Percentiles rank a stretch among this genome's conserved stretches.
These are phyloP conservation scores for Nixonia krombeini DNA, from an alignment of 1,140 invertebrate species.

Conservation along the genomic window DNA sequence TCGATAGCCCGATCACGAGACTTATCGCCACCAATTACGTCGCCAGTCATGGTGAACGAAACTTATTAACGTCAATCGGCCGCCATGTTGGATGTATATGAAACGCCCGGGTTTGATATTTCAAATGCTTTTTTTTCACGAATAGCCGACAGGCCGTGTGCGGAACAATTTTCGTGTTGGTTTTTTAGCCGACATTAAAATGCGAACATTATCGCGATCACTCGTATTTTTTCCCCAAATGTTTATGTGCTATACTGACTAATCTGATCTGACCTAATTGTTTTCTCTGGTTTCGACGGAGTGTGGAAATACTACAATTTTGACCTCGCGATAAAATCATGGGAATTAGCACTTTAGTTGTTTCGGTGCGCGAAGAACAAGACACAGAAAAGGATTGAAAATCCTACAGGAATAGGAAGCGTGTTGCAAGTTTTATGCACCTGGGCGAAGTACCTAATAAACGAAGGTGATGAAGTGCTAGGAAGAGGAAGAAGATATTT, in stretches of 20 bases:
- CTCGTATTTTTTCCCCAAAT: constrained; percentile 2
- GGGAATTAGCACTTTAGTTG: no score
- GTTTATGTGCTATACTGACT: no score
- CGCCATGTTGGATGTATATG: not conserved
- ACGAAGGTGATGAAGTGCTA: constrained; percentile 12
- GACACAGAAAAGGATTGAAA: constrained; percentile 17
- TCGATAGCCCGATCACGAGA: constrained; percentile 28
- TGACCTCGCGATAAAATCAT: constrained; percentile 25
- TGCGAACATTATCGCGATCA: not conserved
- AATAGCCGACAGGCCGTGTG: no score
- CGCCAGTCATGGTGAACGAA: constrained; percentile 25
- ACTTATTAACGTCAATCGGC: constrained; percentile 21
- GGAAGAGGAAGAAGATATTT: not conserved
- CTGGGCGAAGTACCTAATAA: constrained; percentile 12
- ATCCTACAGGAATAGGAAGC: constrained; percentile 7
- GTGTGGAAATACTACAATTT: no score
- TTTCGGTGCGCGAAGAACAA: constrained; percentile 13
- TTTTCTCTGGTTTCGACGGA: no score
- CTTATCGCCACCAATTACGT: constrained; percentile 33
- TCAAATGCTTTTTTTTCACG: not conserved
- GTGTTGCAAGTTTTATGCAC: constrained; percentile 16
- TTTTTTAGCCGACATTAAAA: not conserved
- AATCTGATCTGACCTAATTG: no score
- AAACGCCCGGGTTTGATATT: no score
- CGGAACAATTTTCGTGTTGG: not conserved